These are phyloP conservation scores for Serrognathus titanus DNA, from an alignment of 2,888 invertebrate genomes.

Conservation along the genomic window DNA sequence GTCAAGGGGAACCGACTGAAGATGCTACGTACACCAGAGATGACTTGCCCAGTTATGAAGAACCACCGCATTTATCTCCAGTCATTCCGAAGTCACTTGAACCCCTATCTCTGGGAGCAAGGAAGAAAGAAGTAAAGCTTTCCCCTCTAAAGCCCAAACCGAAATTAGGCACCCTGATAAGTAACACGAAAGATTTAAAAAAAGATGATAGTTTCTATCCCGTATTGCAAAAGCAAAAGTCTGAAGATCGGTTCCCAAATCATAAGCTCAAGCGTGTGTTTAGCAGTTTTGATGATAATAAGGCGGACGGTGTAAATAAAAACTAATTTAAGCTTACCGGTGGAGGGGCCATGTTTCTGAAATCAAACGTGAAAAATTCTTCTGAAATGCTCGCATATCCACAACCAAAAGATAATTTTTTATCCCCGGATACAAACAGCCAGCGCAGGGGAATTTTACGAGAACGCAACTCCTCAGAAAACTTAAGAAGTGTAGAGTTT, in stretches of 20 bases:
- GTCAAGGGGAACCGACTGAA: constrained; percentile 50
- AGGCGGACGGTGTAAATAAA: constrained; percentile 13
- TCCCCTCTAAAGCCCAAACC: constrained; percentile 40
- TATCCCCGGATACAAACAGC: constrained; percentile 30
- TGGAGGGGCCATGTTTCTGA: constrained; percentile 64
- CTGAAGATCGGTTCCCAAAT: constrained; percentile 39
- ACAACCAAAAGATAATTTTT: constrained; percentile 12
- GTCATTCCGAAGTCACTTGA: constrained; percentile 34
- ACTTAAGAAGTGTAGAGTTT: constrained; percentile 40
- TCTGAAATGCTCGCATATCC: neutral
- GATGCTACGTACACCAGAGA: constrained; percentile 53
- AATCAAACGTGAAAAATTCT: constrained; percentile 49
- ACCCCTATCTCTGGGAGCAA: constrained; percentile 33
- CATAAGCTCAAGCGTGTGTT: constrained; percentile 34
- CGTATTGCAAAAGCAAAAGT: constrained; percentile 42
- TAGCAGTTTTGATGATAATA: constrained; percentile 43
- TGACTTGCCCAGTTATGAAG: constrained; percentile 60
- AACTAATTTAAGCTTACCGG: constrained; percentile 48
- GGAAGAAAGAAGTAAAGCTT: constrained; percentile 52
- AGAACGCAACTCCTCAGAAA: constrained; percentile 52
- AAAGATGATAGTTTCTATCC: constrained; percentile 32
- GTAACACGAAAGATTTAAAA: constrained; percentile 15
- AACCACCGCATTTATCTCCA: constrained; percentile 43
- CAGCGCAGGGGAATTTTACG: constrained; percentile 61
- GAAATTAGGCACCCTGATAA: constrained; percentile 21